Base-by-base conservation (phyloP, 2,113 vertebrate genomes). In the Cyprinodon tularosa region DNA sequence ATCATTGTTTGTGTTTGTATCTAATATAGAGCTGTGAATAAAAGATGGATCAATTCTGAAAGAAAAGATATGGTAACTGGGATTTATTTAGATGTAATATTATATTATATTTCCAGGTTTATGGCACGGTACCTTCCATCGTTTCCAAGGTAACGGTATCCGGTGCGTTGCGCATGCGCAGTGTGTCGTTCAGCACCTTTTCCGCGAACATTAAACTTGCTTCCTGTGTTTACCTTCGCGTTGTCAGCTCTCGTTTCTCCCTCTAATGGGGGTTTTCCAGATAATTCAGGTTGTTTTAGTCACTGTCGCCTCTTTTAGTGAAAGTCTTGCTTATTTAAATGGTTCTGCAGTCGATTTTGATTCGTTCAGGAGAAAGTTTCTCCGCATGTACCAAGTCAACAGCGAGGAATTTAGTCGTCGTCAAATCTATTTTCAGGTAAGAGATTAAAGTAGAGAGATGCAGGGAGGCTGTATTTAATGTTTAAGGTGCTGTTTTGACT, bases 361-460 rank as follows among this genome's bases (percentile, higher is more conserved):
- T 10, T 57, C 65, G 13, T 91, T 88, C 73, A 78, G 39, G 15
- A 60, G 73, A 3, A 9, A 20, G n/a, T 84, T 86, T 74, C 13
- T 57, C 14, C 84, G 86, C 61, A 2, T 0, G 2, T 86, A 81
- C 60, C 68, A 79, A 2, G 77, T 62, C 20, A 61, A 12, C 79
- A 38, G 82, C 6, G 79, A 78, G 12, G 82, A 88, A 11, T 79
- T 78, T n/a, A 42, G 48, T 11, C 80, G 15, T 0, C 75, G 81
- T 12, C 72, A 10, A 3, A 14, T 64, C 4, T 44, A 40, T 50
- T 80, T 91, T 48, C 81, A 87, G 92, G 92, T 92, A 72, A 39
- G 78, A 67, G 12, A 37, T n/a, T 10, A 10, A 13, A 8, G 20
- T 8, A 11, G 38, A 15, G 61, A 50, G 15, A 53, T 48, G 14